Percentiles rank a stretch among this genome's conserved stretches.
phyloP scores from a whole-genome alignment of 2,888 invertebrate species.

The Thera obeliscata region DNA sequence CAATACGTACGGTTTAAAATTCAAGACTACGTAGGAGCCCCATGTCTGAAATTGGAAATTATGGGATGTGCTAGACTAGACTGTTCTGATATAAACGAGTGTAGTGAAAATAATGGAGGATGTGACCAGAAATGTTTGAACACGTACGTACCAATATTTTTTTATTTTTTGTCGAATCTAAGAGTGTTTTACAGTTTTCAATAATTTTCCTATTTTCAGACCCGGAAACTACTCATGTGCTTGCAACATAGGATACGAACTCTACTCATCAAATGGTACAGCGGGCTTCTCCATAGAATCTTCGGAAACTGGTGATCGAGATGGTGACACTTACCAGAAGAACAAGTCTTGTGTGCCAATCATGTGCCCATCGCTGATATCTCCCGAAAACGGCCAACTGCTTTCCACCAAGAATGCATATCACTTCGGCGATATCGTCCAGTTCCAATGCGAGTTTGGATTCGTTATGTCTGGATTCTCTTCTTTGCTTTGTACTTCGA shows the following conservation, averaged over 20 bases:
- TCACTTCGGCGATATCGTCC: slow-evolving; percentile 95
- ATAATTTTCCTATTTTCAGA: slow-evolving; percentile 62
- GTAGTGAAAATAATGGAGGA: slow-evolving; percentile 93
- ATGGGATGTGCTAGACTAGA: slow-evolving; percentile 97
- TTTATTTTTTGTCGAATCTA: not conserved
- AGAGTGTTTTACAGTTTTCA: not conserved
- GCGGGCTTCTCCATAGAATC: slow-evolving; percentile 92
- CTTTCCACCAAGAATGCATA: slow-evolving; percentile 92
- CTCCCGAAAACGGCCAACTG: slow-evolving; percentile 94
- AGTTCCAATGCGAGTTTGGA: slow-evolving; percentile 97
- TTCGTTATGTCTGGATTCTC: slow-evolving; percentile 95
- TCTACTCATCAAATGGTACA: slow-evolving; percentile 94
- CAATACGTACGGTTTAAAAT: slow-evolving; percentile 94
- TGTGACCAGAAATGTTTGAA: slow-evolving; percentile 97
- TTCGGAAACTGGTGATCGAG: slow-evolving; percentile 93
- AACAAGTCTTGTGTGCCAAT: slow-evolving; percentile 98
- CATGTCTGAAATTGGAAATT: slow-evolving; percentile 94
- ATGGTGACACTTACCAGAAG: slow-evolving; percentile 94
- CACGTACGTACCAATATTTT: slow-evolving; percentile 71
- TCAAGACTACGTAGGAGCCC: slow-evolving; percentile 94
- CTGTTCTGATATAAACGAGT: slow-evolving; percentile 95
- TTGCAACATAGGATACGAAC: slow-evolving; percentile 96
- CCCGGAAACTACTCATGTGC: slow-evolving; percentile 95
- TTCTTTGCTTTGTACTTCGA: slow-evolving; percentile 93
- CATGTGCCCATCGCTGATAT: slow-evolving; percentile 91